Evolutionary conservation across 2,113 vertebrate species (phyloP).

Genomic region (Trogon surrucura): DNA sequence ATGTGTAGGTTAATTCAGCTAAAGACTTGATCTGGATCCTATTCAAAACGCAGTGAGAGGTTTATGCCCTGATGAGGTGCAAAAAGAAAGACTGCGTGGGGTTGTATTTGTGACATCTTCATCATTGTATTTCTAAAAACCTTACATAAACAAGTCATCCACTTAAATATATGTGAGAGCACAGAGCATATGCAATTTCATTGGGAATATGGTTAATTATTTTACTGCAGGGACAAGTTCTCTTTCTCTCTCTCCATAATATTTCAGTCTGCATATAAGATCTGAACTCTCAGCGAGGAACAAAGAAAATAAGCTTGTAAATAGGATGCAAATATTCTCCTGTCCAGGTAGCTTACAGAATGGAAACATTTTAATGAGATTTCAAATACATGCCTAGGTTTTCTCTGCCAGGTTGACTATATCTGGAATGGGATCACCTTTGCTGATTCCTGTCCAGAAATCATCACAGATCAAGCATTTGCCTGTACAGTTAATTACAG

Average conservation of each 20-base stretch:
- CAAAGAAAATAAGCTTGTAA: neutral
- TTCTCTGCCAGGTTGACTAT: neutral
- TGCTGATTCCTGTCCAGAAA: neutral
- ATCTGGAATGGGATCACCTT: neutral
- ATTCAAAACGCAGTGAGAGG: neutral
- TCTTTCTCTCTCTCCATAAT: neutral
- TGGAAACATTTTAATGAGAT: neutral
- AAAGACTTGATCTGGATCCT: fast-evolving
- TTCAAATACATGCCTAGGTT: neutral
- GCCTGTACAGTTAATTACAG: neutral
- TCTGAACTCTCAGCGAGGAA: neutral
- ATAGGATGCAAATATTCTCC: neutral
- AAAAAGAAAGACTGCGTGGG: fast-evolving
- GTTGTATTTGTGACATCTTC: neutral
- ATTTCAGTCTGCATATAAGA: neutral
- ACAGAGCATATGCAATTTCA: neutral
- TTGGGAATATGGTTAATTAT: neutral
- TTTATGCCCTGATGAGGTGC: neutral
- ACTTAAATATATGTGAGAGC: too few relatives aligned
- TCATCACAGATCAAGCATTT: neutral
- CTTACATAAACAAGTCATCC: neutral
- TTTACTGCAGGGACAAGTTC: neutral
- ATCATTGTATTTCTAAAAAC: neutral
- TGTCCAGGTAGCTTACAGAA: neutral
- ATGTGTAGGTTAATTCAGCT: neutral